Percentiles rank a stretch among this genome's conserved stretches.
Evolutionary conservation across 2,797 vertebrate species (phyloP).

Genomic region (Rhinophrynus dorsalis): DNA sequence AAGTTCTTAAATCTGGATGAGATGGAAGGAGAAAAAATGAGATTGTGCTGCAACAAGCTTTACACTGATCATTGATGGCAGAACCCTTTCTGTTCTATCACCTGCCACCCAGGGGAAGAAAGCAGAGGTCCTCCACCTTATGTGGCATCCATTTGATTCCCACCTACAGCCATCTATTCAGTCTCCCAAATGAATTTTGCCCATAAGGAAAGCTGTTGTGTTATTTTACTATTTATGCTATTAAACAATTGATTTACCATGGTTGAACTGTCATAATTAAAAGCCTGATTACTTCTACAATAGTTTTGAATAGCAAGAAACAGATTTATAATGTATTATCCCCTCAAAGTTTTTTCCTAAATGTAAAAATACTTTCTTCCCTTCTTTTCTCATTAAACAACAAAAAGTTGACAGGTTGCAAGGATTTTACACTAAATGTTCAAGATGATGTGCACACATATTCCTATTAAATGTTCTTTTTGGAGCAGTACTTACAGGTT

Average conservation of each 20-base stretch:
- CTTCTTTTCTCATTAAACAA: constrained; percentile 23
- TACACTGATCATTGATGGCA: too few relatives aligned
- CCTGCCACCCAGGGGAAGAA: too few relatives aligned
- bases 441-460: constrained; percentile 59
- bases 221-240: too few relatives aligned
- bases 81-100: too few relatives aligned
- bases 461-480: constrained; percentile 61
- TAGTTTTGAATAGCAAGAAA: background rate
- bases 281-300: background rate
- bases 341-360: background rate
- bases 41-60: too few relatives aligned
- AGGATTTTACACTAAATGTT: constrained; percentile 58
- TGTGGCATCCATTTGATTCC: too few relatives aligned
- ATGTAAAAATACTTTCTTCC: background rate
- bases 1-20: too few relatives aligned
- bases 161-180: too few relatives aligned
- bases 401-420: constrained; percentile 12
- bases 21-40: too few relatives aligned
- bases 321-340: constrained; percentile 1
- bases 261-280: background rate
- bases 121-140: too few relatives aligned
- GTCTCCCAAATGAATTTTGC: too few relatives aligned
- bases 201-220: too few relatives aligned
- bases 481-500: constrained; percentile 52
- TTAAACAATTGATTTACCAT: background rate